Base-by-base conservation (phyloP, 2,113 vertebrate species). In the Lampris incognitus region DNA sequence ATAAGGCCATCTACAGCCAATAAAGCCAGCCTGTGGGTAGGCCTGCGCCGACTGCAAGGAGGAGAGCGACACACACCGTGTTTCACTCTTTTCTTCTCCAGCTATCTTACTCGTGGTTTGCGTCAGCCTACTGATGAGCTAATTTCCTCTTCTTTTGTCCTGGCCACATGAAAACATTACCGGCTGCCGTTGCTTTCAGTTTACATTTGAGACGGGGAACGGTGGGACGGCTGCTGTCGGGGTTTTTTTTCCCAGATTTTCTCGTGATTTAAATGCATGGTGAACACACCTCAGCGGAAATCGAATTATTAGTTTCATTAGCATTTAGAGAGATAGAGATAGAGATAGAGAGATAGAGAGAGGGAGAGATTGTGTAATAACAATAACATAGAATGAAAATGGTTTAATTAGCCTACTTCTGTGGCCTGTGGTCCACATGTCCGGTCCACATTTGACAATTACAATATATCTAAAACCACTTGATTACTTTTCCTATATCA, bases 71-170 rank as follows among this genome's bases (percentile, higher is more conserved):
- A 88, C 85, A 88, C 87, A 90, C 37, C 3, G 37, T 8, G 77
- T 86, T 80, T 82, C 24, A 74, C 75, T 64, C 64, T 79, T 78
- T 66, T 56, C 57, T 72, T 76, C 41, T 11, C 51, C 9, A 50
- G 66, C 81, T 77, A 76, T 89, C 85, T 91, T 86, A 64, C 62
- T 51, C 4, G 46, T 50, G 55, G 57, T 48, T 90, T 91, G 71
- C 88, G 36, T 92, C 88, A 94, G 83, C 49, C 57, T 59, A 39
- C 74, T 38, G 62, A 89, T 92, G 92, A 93, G 78, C 78, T 89
- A 77, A 92, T 87, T 92, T 91, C 90, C 82, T 79, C 42, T 64
- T 78, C 67, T 50, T 66, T 0, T 8, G 1, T 62, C 50, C 55
- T 38, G 48, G n/a, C 13, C 68, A 10, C 39, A 41, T 54, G 9